Evolutionary conservation across 2,797 vertebrate species (phyloP).

Genomic region (Eidolon dupreanum): DNA sequence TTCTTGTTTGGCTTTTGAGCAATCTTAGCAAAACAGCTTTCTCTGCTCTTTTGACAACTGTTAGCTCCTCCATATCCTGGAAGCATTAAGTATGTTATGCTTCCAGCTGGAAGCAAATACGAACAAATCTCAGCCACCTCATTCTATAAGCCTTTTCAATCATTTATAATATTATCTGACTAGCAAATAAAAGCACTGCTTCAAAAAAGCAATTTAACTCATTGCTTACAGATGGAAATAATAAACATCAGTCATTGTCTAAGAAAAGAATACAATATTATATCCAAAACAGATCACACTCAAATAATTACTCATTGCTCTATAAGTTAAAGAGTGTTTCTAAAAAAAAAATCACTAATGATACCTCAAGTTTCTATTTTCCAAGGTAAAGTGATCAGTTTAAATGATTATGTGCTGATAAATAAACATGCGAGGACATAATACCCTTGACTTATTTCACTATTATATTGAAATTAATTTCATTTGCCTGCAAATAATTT

Average conservation of each 20-base stretch:
- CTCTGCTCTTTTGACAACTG: conserved; percentile 68
- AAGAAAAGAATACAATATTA: background rate
- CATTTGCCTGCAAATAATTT: conserved; percentile 48
- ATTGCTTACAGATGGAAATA: conserved; percentile 84
- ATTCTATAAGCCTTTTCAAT: conserved; percentile 79
- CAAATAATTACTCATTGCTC: conserved; percentile 22
- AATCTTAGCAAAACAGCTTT: conserved; percentile 57
- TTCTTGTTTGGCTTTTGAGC: conserved; percentile 58
- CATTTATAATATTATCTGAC: conserved; percentile 81
- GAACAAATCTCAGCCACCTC: conserved; percentile 79
- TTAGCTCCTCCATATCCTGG: conserved; percentile 63
- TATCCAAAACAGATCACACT: conserved; percentile 16
- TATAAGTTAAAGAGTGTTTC: conserved; percentile 18
- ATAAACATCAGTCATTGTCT: conserved; percentile 78
- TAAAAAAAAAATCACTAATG: conserved; percentile 2
- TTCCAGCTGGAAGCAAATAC: conserved; percentile 82
- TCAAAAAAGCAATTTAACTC: conserved; percentile 80
- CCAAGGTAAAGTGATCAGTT: background rate
- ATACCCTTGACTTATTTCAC: conserved; percentile 34
- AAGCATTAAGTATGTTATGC: conserved; percentile 69
- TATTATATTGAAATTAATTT: conserved; percentile 35
- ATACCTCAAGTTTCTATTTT: conserved; percentile 20
- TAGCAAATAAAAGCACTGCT: conserved; percentile 79
- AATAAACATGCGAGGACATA: background rate
- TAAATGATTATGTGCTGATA: background rate